Conservation (phyloP, 2,113 vertebrate genomes). For the Hiodon tergisus region DNA sequence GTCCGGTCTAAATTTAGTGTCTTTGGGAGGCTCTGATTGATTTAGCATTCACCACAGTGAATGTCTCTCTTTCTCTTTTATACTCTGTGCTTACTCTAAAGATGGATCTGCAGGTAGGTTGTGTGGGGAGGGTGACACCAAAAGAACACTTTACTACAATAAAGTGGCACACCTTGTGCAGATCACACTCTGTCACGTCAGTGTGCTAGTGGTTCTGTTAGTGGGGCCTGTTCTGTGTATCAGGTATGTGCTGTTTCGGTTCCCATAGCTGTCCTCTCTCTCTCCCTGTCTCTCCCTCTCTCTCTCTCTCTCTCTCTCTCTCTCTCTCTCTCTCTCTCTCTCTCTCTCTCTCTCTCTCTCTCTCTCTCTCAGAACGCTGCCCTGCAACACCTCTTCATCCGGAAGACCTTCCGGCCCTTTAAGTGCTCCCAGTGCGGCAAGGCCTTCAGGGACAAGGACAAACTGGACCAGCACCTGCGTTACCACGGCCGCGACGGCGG, state of each 20-base stretch:
- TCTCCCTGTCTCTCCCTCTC: no score
- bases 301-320: constrained; percentile 29
- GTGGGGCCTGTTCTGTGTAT: no score
- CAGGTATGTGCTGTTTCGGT: no score
- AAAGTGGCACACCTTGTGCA: no score
- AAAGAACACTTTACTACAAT: no score
- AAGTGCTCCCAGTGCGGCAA: constrained; percentile 94
- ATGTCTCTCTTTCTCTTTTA: constrained; percentile 47
- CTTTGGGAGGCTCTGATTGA: constrained; percentile 7
- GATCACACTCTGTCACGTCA: no score
- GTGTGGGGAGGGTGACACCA: background rate
- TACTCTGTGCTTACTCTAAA: constrained; percentile 61
- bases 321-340: constrained; percentile 10
- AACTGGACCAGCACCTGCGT: constrained; percentile 87
- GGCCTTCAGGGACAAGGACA: constrained; percentile 93
- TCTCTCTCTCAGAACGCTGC: constrained; percentile 79
- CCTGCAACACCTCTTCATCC: constrained; percentile 92
- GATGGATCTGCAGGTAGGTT: constrained; percentile 93
- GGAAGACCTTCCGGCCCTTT: constrained; percentile 92
- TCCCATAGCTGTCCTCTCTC: no score
- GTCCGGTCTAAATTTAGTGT: constrained; percentile 4
- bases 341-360: constrained; percentile 25
- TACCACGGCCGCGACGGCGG: constrained; percentile 84
- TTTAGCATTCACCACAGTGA: constrained; percentile 42
- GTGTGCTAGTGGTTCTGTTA: no score